Evolutionary conservation across 2,797 vertebrate species (phyloP).

Genomic region (Ibycter americanus): DNA sequence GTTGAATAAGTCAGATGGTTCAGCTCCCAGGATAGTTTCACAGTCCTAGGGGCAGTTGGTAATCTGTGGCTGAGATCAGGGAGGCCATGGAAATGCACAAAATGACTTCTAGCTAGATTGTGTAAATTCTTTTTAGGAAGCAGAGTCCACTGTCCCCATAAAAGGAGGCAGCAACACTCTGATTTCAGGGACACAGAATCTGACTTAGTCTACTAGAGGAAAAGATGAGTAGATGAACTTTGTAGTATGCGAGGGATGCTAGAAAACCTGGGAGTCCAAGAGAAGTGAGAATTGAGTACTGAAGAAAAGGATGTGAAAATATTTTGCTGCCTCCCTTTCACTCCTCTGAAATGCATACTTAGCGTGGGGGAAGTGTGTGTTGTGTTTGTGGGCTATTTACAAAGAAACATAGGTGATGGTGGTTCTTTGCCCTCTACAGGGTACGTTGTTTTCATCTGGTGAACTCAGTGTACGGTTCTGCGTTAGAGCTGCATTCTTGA

Average conservation of each 20-base stretch:
- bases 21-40: background rate
- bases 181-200: background rate
- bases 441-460: background rate
- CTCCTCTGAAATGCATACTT: background rate
- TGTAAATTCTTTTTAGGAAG: background rate
- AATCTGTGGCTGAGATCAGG: background rate
- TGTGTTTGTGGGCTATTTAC: background rate
- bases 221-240: background rate
- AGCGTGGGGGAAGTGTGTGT: background rate
- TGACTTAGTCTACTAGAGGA: background rate
- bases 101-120: background rate
- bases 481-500: background rate
- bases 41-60: background rate
- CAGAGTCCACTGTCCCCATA: background rate
- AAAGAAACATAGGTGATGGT: background rate
- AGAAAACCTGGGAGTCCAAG: background rate
- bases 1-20: background rate
- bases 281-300: background rate
- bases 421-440: background rate
- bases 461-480: background rate
- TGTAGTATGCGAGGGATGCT: background rate
- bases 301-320: background rate
- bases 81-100: background rate
- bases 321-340: background rate
- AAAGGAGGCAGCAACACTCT: background rate